phyloP scores from a whole-genome alignment of 1,140 invertebrate species.

The Rhyzopertha dominica region DNA sequence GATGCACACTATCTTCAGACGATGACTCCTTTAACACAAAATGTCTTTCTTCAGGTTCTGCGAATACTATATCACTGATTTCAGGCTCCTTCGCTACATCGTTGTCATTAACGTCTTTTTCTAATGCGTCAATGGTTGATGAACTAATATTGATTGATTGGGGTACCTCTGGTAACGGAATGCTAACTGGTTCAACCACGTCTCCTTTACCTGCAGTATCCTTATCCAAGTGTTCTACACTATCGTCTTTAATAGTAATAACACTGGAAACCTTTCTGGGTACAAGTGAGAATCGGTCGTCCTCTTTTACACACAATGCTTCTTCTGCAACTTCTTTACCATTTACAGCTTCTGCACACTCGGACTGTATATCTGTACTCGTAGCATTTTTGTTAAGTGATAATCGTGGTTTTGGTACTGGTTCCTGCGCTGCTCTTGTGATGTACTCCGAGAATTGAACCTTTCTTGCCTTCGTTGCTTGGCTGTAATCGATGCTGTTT shows the following conservation, averaged over 20 bases:
- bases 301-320: too few relatives aligned
- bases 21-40: constrained; percentile 30
- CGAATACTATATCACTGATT: constrained; percentile 14
- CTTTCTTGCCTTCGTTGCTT: too few relatives aligned
- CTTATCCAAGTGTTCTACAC: background rate
- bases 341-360: too few relatives aligned
- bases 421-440: too few relatives aligned
- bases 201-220: constrained; percentile 4
- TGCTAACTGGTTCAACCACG: background rate
- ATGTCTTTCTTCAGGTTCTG: constrained; percentile 23
- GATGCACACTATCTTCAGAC: constrained; percentile 35
- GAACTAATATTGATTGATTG: constrained; percentile 23
- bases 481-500: too few relatives aligned
- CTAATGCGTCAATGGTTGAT: constrained; percentile 9
- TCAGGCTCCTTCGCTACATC: constrained; percentile 13
- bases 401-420: too few relatives aligned
- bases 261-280: background rate
- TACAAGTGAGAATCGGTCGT: too few relatives aligned
- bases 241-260: constrained; percentile 1
- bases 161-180: constrained; percentile 14
- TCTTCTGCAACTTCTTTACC: too few relatives aligned
- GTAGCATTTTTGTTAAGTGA: too few relatives aligned
- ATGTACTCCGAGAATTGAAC: too few relatives aligned
- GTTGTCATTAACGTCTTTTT: constrained; percentile 28
- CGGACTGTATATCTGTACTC: too few relatives aligned